Base-by-base conservation (phyloP, 2,797 vertebrate genomes). In the Catostomus latipinnis region DNA sequence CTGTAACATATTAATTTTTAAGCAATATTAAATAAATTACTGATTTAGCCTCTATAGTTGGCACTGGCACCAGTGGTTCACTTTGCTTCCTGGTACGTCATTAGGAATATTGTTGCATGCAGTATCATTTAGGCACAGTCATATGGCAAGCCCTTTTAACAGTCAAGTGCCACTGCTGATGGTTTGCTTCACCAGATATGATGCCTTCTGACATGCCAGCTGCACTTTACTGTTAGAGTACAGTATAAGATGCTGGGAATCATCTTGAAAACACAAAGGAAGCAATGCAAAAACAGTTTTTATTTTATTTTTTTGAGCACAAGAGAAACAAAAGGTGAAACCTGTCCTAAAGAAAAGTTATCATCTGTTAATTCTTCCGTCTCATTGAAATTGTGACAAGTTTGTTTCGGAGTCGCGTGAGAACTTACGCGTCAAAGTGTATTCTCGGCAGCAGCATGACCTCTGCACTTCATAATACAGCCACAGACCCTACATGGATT, bases 381-480 rank as follows among this genome's bases (percentile, higher is more conserved):
- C 34, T 34, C 34, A 34, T 34, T 34, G 34, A 34, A 34, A 34
- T 4, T 34, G 22, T 22, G 34, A 34, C 34, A 34, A 34, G 34
- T 34, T 34, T 34, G 34, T 34, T 34, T 34, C 34, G 34, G 34
- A 34, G 34, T 34, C 34, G 34, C 34, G 2, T 34, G 34, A 48
- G 34, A 48, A 34, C 13, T 46, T 13, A 46, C 4, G 6, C 61
- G 50, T 56, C 0, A 18, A 48, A 63, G 50, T 49, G 43, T 66
- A n/a, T 22, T 22, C 60, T 14, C 34, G 34, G 34, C 43, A 70
- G 62, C 46, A 12, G 11, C 14, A 93, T 92, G 92, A 90, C 87
- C 6, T 66, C 76, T 70, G 80, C 83, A 10, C 74, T 49, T 1
- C 46, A 67, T 50, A 77, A 72, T 46, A 34, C 76, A 71, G 46